phyloP scores from a whole-genome alignment of 23 tunicate species.

The Styela clava region DNA sequence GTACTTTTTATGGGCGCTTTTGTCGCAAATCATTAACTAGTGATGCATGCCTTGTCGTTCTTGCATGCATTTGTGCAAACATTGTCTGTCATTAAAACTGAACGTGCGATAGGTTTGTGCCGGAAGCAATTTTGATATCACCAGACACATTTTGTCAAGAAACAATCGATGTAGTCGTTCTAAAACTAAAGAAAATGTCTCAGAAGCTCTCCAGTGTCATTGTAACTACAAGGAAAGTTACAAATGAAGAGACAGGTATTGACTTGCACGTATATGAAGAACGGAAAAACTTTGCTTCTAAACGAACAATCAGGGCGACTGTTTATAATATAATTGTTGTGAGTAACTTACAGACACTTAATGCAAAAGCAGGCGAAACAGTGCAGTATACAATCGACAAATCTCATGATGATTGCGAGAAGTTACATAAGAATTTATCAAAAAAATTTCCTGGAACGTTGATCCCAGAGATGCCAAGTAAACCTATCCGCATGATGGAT shows the following conservation, averaged over 20 bases:
- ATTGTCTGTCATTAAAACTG: too few relatives aligned
- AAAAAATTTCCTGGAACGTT: constrained; percentile 52
- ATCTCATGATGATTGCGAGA: constrained; percentile 33
- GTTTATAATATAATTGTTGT: constrained; percentile 25
- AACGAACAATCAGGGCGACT: constrained; percentile 3
- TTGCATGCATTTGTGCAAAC: too few relatives aligned
- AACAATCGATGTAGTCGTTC: too few relatives aligned
- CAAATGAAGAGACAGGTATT: constrained; percentile 50
- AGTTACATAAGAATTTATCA: constrained; percentile 40
- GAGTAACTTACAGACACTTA: constrained; percentile 11
- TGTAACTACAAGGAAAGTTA: constrained; percentile 29
- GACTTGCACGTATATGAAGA: constrained; percentile 49
- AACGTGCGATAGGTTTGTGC: too few relatives aligned
- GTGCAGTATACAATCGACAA: constrained; percentile 50
- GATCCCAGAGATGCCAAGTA: constrained; percentile 44
- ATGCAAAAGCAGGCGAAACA: constrained; percentile 11
- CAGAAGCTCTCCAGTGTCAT: constrained; percentile 22
- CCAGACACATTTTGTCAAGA: too few relatives aligned
- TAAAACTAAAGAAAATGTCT: too few relatives aligned
- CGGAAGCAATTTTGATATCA: too few relatives aligned
- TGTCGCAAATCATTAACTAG: too few relatives aligned
- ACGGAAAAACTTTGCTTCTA: neutral
- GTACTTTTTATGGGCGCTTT: too few relatives aligned
- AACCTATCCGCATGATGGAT: constrained; percentile 18
- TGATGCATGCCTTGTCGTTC: too few relatives aligned